Conservation (phyloP, 2,113 vertebrate genomes). For the Bubo bubo region DNA sequence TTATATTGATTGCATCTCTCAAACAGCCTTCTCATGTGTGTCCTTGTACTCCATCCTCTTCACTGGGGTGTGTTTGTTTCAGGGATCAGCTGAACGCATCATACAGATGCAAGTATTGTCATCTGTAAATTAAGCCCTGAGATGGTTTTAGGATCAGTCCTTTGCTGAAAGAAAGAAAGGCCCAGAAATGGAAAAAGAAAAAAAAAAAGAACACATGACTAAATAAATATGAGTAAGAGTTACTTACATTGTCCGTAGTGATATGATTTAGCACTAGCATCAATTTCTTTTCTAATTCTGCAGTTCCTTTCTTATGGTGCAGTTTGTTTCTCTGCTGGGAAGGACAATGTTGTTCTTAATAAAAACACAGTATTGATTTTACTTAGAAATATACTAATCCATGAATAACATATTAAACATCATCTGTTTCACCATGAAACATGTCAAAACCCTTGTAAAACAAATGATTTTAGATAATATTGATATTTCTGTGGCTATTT, state of each 20-base stretch:
- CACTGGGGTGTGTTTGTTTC: not conserved
- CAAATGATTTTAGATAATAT: not conserved
- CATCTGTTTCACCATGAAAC: not conserved
- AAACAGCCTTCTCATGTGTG: not conserved
- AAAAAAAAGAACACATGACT: rapidly evolving
- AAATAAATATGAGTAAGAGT: not conserved
- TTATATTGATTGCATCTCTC: not conserved
- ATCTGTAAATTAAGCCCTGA: not conserved
- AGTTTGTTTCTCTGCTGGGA: not conserved
- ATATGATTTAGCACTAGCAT: not conserved
- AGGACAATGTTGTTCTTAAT: not conserved
- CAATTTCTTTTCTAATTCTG: not conserved
- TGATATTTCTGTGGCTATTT: not conserved
- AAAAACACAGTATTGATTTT: slow-evolving; percentile 26
- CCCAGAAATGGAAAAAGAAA: not conserved
- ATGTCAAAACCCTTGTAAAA: slow-evolving; percentile 11
- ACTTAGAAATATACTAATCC: slow-evolving; percentile 5
- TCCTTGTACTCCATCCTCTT: not conserved
- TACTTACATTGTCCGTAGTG: not conserved
- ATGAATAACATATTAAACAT: not conserved
- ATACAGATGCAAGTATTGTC: not conserved
- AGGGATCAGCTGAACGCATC: not conserved
- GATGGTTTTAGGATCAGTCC: not conserved
- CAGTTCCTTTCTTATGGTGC: not conserved
- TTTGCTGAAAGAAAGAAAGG: not conserved